Evolutionary conservation across 1,140 invertebrate genomes (phyloP).

Genomic region (Zaprionus ornatus): DNA sequence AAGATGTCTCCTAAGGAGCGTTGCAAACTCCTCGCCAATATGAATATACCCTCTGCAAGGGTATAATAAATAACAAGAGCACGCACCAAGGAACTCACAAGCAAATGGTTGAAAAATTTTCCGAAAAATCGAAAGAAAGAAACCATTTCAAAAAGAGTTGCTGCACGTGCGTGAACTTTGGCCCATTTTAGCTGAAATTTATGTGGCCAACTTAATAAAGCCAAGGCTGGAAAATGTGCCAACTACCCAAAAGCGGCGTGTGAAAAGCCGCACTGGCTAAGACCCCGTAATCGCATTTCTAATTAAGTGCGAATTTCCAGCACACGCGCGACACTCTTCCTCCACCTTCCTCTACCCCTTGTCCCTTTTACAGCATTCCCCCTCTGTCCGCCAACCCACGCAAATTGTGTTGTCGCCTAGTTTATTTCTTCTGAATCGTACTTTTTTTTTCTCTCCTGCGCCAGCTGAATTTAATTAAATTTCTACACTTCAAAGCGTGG

Average conservation of each 20-base stretch:
- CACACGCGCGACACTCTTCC: slow-evolving; percentile 11
- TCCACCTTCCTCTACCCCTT: background rate
- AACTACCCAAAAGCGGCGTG: slow-evolving; percentile 46
- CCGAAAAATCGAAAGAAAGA: background rate
- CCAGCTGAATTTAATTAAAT: slow-evolving; percentile 80
- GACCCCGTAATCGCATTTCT: slow-evolving; percentile 76
- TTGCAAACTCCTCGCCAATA: no score
- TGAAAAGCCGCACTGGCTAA: slow-evolving; percentile 61
- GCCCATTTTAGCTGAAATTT: slow-evolving; percentile 39
- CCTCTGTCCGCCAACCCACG: slow-evolving; percentile 12
- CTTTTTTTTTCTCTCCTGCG: slow-evolving; percentile 53
- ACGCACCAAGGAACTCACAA: background rate
- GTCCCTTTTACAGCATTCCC: no score
- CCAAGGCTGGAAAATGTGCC: slow-evolving; percentile 58
- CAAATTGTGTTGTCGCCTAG: slow-evolving; percentile 77
- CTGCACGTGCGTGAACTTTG: slow-evolving; percentile 16
- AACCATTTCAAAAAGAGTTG: background rate
- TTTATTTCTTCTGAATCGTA: slow-evolving; percentile 56
- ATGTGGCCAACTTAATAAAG: slow-evolving; percentile 64
- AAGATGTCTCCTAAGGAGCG: no score
- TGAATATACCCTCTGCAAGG: no score
- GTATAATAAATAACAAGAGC: slow-evolving; percentile 1
- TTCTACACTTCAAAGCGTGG: slow-evolving; percentile 77
- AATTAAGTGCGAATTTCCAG: slow-evolving; percentile 77
- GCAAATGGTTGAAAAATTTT: background rate